These are phyloP conservation scores for Latrodectus geometricus DNA, from an alignment of 1,140 invertebrate genomes.

Conservation along the genomic window DNA sequence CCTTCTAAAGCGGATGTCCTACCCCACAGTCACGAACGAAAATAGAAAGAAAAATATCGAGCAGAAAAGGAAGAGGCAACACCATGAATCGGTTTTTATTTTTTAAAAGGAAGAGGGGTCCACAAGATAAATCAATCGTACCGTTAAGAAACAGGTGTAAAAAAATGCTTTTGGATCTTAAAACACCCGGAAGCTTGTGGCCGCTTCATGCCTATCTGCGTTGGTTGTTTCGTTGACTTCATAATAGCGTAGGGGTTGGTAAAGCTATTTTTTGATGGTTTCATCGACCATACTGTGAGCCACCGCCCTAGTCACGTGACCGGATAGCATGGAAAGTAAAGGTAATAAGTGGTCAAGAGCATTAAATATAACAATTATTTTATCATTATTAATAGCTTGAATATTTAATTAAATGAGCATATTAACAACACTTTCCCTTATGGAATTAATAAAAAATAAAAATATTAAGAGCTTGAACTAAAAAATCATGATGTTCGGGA, in stretches of 20 bases:
- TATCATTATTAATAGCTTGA: no score
- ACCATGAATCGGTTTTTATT: background rate
- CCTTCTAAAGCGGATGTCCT: conserved; percentile 38
- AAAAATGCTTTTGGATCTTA: background rate
- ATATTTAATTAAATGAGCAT: no score
- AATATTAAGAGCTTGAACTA: no score
- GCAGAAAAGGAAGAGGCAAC: background rate
- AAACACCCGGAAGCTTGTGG: background rate
- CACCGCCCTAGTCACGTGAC: no score
- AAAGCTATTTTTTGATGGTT: no score
- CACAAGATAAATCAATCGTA: background rate
- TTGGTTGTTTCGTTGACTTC: background rate
- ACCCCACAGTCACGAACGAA: conserved; percentile 7
- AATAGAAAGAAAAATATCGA: conserved; percentile 14
- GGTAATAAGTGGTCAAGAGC: no score
- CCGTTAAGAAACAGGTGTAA: background rate
- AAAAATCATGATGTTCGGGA: no score
- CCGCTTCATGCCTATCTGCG: background rate
- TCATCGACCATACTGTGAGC: no score
- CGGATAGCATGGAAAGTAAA: no score
- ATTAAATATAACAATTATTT: no score
- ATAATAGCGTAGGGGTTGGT: background rate
- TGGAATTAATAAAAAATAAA: no score
- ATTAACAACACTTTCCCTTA: no score
- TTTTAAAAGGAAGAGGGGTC: background rate